Percentiles rank a stretch among this genome's conserved stretches.
Conservation (phyloP, 2,888 invertebrate species). For the Strigamia crassipes region DNA sequence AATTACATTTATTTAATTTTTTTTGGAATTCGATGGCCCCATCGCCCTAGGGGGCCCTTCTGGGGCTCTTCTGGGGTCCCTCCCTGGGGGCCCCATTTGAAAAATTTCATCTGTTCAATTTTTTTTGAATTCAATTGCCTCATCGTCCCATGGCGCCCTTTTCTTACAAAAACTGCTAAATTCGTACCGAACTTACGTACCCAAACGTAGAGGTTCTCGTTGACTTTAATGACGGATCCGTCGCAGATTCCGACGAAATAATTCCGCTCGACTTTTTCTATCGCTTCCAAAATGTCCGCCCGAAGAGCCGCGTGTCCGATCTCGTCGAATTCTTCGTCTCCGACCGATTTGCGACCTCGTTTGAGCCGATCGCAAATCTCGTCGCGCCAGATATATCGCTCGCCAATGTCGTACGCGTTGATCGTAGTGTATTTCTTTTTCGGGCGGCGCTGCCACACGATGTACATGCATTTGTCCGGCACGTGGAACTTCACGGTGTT, state of each 20-base stretch:
- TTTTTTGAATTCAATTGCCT: too few species aligned
- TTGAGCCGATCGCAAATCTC: neutral
- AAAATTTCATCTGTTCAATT: too few species aligned
- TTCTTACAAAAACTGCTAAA: too few species aligned
- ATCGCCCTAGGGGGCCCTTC: too few species aligned
- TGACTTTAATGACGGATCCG: neutral
- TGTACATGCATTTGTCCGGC: conserved; percentile 10
- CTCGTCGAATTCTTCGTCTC: neutral
- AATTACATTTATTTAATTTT: too few species aligned
- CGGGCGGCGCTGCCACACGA: neutral
- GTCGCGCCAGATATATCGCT: neutral
- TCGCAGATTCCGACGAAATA: neutral
- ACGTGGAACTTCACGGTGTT: neutral
- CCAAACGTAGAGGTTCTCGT: neutral
- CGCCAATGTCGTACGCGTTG: neutral
- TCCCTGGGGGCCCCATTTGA: too few species aligned
- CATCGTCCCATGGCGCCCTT: too few species aligned
- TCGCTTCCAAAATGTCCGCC: neutral
- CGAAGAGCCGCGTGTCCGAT: neutral
- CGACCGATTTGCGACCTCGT: neutral
- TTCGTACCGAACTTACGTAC: neutral
- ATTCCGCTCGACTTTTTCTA: neutral
- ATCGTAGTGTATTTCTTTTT: neutral
- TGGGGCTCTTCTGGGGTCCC: too few species aligned
- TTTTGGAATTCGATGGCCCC: too few species aligned